Evolutionary conservation across 2,888 invertebrate genomes (phyloP).

Genomic region (Mythimna pallens): DNA sequence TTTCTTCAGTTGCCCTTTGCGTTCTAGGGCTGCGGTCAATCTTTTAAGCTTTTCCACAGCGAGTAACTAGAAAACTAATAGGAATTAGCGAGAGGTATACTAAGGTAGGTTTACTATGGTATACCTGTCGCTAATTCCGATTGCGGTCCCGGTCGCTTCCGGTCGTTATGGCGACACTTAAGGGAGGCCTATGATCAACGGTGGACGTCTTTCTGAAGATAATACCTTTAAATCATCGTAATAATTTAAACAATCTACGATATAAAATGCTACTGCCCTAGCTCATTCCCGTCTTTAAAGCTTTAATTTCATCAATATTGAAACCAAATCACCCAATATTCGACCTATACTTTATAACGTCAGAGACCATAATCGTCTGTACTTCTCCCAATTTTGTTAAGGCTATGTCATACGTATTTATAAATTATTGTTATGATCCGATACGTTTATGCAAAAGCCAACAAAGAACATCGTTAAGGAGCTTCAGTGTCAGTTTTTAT

Average conservation of each 20-base stretch:
- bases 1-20: too few relatives aligned
- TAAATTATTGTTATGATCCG: slow-evolving; percentile 44
- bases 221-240: neutral
- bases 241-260: neutral
- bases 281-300: neutral
- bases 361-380: neutral
- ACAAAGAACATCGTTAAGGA: slow-evolving; percentile 79
- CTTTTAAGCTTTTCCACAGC: too few relatives aligned
- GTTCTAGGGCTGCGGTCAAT: too few relatives aligned
- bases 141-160: neutral
- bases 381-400: slow-evolving; percentile 20
- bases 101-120: too few relatives aligned
- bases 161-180: too few relatives aligned
- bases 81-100: too few relatives aligned
- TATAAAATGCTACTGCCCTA: slow-evolving; percentile 1
- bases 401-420: slow-evolving; percentile 21
- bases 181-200: too few relatives aligned
- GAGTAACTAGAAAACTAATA: too few relatives aligned
- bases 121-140: too few relatives aligned
- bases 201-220: neutral
- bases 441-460: slow-evolving; percentile 62
- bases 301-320: neutral
- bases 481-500: slow-evolving; percentile 72
- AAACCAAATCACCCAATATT: neutral
- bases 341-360: neutral